A percentile compares a stretch with the other conserved stretches of the same genome.
Conservation (phyloP, 2,888 invertebrate species). For the Diarsia mendica region DNA sequence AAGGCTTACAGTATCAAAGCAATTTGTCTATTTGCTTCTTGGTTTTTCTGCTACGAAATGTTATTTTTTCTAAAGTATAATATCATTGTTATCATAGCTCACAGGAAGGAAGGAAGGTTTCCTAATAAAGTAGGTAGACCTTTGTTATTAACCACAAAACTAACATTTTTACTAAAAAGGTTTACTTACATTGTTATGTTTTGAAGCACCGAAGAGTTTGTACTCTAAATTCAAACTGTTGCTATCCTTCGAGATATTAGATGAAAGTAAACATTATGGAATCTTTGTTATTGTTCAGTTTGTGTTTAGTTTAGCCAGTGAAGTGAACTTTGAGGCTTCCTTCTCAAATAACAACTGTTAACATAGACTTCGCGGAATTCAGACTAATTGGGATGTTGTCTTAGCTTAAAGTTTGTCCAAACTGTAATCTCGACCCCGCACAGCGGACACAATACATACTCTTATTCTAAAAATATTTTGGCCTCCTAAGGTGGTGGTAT, state of each 20-base stretch:
- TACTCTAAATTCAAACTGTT: slow-evolving; percentile 15
- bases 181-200: slow-evolving; percentile 28
- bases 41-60: neutral
- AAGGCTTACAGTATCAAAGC: neutral
- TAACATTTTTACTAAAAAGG: slow-evolving; percentile 6
- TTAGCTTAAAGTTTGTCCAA: neutral
- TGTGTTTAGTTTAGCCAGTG: slow-evolving; percentile 58
- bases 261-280: slow-evolving; percentile 42
- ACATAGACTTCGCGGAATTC: neutral
- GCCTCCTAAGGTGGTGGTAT: no score
- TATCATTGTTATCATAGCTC: neutral
- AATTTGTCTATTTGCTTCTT: neutral
- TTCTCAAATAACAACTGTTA: slow-evolving; percentile 33
- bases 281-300: slow-evolving; percentile 59
- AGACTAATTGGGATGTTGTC: slow-evolving; percentile 16
- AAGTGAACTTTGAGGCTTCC: slow-evolving; percentile 54
- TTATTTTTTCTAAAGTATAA: neutral
- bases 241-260: slow-evolving; percentile 33
- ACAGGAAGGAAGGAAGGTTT: no score
- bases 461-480: neutral
- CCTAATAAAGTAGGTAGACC: neutral
- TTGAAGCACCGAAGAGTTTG: slow-evolving; percentile 49
- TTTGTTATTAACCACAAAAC: neutral
- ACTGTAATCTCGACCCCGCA: neutral
- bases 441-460: neutral